Evolutionary conservation across 2,797 vertebrate species (phyloP), one percentile per base, ranked within the genome.

Genomic region (Botia kubotai): DNA sequence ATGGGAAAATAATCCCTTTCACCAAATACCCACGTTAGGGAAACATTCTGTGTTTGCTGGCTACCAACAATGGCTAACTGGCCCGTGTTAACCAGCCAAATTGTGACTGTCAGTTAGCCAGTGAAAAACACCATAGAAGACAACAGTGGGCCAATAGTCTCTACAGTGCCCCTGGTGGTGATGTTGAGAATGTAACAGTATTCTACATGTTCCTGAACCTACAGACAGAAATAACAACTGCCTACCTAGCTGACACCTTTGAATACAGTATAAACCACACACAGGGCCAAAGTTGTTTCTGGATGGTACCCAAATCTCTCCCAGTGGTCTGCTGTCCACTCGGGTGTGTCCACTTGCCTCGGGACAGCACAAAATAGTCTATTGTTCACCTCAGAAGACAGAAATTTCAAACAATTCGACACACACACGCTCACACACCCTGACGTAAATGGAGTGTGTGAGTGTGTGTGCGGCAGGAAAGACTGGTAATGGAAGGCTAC

Each of bases 351-450:
- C 70, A 76, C 77, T 82, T 52, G 67, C 50, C 73, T 82, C 57
- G 65, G 78, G 68, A 67, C 63, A 23, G 23, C 72, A 86, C 80
- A 88, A 74, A 88, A 88, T 86, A 84, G 85, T 80, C 85, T 73
- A 87, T 88, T 88, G 87, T 88, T 87, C 84, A 80, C 78, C 63
- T 82, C 80, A 76, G 71, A 84, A 87, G 86, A 85, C 81, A 79
- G 87, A 79, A 66, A 78, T 81, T 16, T 79, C 21, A 75, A 81
- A 86, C 75, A 72, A 83, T 77, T 69, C 39, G 63, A 84, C 21
- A 77, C 75, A 83, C 75, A 75, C 55, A 72, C 3, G 48, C 71
- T 81, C 71, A 72, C 66, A 78, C 74, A 79, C 78, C 58, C 79
- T 79, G 67, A 81, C 78, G 83, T 79, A 84, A 66, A 78, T 55